Percentiles rank a stretch among this genome's conserved stretches.
Conservation (phyloP, 1,140 invertebrate genomes). For the Holotrichia oblita region DNA sequence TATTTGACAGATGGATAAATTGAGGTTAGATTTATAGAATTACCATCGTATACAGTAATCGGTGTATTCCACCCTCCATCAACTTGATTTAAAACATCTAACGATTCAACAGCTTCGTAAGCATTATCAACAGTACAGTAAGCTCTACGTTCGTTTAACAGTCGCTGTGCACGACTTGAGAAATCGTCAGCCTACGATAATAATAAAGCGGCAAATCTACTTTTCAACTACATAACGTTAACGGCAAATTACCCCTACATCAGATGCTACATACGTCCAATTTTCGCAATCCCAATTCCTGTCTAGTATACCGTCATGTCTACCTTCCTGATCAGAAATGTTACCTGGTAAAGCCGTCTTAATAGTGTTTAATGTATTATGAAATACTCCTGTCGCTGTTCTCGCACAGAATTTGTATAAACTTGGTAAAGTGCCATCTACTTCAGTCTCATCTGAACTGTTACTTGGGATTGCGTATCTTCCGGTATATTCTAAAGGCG, state of each 20-base stretch:
- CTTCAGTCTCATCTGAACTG: conserved; percentile 45
- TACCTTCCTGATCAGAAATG: conserved; percentile 39
- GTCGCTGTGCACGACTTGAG: conserved; percentile 51
- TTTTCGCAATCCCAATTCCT: conserved; percentile 42
- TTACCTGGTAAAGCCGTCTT: conserved; percentile 59
- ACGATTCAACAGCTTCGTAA: conserved; percentile 59
- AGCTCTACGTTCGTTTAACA: conserved; percentile 56
- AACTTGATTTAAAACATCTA: conserved; percentile 49
- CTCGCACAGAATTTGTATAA: conserved; percentile 59
- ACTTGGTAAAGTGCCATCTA: conserved; percentile 57
- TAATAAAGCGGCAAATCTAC: background rate
- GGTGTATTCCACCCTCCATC: conserved; percentile 42
- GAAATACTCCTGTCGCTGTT: conserved; percentile 59
- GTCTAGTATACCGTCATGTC: conserved; percentile 25
- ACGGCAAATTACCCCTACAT: conserved; percentile 1
- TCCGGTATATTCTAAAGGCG: conserved; percentile 7
- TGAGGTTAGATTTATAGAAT: background rate
- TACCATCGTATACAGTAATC: conserved; percentile 38
- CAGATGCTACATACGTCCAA: conserved; percentile 46
- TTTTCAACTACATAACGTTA: background rate
- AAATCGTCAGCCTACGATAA: conserved; percentile 46
- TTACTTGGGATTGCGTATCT: conserved; percentile 11
- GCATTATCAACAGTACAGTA: conserved; percentile 58
- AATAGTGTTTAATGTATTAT: conserved; percentile 59
- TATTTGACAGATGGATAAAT: too few species aligned